A percentile compares a stretch with the other conserved stretches of the same genome.
Evolutionary conservation across 2,113 vertebrate species (phyloP).

Genomic region (Actinemys pallida): DNA sequence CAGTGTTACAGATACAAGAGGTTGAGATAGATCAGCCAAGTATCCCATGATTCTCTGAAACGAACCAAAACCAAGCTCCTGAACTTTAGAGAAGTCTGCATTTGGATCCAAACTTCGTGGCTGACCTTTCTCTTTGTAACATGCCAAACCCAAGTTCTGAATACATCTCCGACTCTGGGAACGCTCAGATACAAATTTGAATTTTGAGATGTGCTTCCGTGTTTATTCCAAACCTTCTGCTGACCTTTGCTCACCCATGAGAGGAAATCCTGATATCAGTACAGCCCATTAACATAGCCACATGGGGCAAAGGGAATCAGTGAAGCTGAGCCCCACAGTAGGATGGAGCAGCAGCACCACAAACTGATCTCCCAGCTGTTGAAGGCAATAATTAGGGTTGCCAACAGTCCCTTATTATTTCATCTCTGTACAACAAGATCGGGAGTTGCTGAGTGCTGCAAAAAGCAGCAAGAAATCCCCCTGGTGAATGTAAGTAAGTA

Average conservation of each 20-base stretch:
- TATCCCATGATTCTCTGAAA: background rate
- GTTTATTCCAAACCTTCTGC: background rate
- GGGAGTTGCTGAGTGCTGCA: background rate
- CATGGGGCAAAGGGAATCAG: background rate
- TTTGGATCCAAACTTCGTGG: background rate
- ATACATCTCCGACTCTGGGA: background rate
- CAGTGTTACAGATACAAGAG: background rate
- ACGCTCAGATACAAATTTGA: background rate
- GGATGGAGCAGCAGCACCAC: background rate
- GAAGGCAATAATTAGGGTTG: background rate
- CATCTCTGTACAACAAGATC: background rate
- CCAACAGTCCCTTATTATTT: background rate
- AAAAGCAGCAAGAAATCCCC: too few species aligned
- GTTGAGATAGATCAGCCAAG: background rate
- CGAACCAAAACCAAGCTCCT: background rate
- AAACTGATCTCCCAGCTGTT: background rate
- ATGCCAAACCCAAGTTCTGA: background rate
- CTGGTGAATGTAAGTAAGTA: too few species aligned
- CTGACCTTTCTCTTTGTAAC: background rate
- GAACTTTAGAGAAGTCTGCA: background rate
- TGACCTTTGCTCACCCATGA: background rate
- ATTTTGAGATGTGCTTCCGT: background rate
- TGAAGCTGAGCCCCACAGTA: background rate
- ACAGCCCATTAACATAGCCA: background rate
- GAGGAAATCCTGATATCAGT: background rate